Evolutionary conservation across 1,140 invertebrate genomes (phyloP), one percentile per base, ranked within the genome.

Genomic region (Drosophila jambulina): DNA sequence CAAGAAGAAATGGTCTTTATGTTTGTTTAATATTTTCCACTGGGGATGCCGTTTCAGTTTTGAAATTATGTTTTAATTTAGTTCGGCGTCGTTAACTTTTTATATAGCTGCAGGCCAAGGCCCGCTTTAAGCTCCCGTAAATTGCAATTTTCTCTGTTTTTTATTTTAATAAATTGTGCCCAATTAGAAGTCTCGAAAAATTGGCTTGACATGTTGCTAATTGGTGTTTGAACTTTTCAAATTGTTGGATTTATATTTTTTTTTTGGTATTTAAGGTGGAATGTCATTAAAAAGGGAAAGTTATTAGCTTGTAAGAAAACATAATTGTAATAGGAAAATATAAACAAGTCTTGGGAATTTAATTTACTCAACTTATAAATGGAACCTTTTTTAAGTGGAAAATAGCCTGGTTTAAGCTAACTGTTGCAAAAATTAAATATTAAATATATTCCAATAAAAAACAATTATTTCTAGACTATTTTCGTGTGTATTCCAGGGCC

Each of bases 1-100:
- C 29, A 71, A 46, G 49, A 54, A 61, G 61, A 74, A 78, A 57
- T 78, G 70, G 61, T 77, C 78, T 80, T 78, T 75, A 78, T 78
- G 74, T 88, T 84, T 90, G 69, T 65, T 80, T 84, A 80, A 83
- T 83, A 80, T 83, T 83, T 88, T 78, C 80, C 48, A 60, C 62
- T 53, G 57, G 62, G 68, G 51, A 19, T 38, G 46, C 34, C 40
- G 32, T 53, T 62, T 58, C 67, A 56, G 65, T 25, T 48, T 54
- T 40, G n/a, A 69, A 86, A 87, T 86, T 76, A 75, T 80, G 49
- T 86, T 82, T 87, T 87, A 82, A 86, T 82, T 87, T 69, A 82
- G 83, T 82, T 77, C 15, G 34, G 38, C 51, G 25, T 61, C 70
- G 54, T 83, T 59, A 72, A 74, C 58, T 51, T 80, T 74, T 69